Conservation (phyloP, 23 tunicate genomes). For the Ascidia mentula region DNA sequence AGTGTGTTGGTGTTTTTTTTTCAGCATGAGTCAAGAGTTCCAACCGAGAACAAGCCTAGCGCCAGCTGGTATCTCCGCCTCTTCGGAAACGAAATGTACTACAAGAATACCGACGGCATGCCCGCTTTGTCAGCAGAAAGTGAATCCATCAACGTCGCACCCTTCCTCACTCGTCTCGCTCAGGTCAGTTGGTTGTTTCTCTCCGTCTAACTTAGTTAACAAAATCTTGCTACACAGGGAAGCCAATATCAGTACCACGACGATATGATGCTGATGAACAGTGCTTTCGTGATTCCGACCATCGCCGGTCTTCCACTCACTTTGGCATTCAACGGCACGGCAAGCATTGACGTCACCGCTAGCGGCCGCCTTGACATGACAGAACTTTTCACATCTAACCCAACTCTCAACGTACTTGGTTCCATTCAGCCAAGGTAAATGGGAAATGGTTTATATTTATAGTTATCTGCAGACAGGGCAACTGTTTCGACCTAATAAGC, state of each 20-base stretch:
- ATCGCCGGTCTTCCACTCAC: constrained; percentile 81
- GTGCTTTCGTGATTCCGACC: constrained; percentile 70
- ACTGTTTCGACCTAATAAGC: too few species aligned
- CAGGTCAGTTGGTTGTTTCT: constrained; percentile 20
- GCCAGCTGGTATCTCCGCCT: constrained; percentile 75
- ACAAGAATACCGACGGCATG: constrained; percentile 51
- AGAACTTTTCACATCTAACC: constrained; percentile 20
- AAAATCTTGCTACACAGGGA: constrained; percentile 15
- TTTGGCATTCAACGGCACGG: constrained; percentile 79
- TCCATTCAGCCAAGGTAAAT: constrained; percentile 50
- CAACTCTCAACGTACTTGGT: constrained; percentile 28
- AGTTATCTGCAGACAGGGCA: too few species aligned
- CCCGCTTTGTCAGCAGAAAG: constrained; percentile 2
- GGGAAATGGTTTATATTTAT: neutral
- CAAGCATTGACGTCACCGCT: constrained; percentile 76
- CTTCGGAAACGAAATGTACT: constrained; percentile 86
- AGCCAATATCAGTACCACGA: constrained; percentile 79
- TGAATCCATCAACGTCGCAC: constrained; percentile 12
- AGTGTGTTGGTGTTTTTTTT: constrained; percentile 12
- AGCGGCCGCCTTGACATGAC: constrained; percentile 59
- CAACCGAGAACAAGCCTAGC: constrained; percentile 35
- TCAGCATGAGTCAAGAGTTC: constrained; percentile 12
- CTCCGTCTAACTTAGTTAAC: neutral
- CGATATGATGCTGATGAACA: constrained; percentile 66
- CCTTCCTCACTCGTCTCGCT: constrained; percentile 31